phyloP scores from a whole-genome alignment of 2,888 invertebrate species.

The Ophioninae sp. region DNA sequence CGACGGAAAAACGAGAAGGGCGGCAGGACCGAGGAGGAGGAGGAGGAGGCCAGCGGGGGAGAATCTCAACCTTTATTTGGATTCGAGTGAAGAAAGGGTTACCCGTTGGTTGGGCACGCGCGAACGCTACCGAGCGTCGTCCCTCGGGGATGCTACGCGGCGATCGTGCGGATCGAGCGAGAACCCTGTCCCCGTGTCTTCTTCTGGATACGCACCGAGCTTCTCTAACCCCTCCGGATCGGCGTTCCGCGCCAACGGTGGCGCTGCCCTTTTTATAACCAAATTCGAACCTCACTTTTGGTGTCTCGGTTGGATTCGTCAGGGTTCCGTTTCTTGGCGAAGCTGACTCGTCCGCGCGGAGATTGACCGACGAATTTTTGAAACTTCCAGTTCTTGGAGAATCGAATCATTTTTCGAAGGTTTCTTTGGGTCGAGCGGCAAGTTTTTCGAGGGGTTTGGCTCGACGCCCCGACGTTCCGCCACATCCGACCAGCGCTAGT shows the following conservation, averaged over 20 bases:
- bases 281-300: neutral
- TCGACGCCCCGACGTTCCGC: too few species aligned
- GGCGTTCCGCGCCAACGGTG: neutral
- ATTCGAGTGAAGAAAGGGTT: slow-evolving; percentile 79
- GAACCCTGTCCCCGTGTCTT: slow-evolving; percentile 45
- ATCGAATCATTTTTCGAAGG: too few species aligned
- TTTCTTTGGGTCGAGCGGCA: too few species aligned
- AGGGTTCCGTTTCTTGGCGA: neutral
- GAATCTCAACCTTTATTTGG: slow-evolving; percentile 79
- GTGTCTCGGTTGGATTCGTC: neutral
- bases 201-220: neutral
- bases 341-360: too few species aligned
- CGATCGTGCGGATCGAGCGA: slow-evolving; percentile 32
- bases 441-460: too few species aligned
- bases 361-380: too few species aligned
- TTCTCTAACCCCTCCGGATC: neutral
- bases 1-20: slow-evolving; percentile 40
- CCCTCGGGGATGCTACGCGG: slow-evolving; percentile 49
- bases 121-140: slow-evolving; percentile 31
- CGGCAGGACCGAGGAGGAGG: slow-evolving; percentile 57
- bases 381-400: too few species aligned
- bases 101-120: slow-evolving; percentile 48
- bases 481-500: too few species aligned
- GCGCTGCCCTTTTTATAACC: neutral
- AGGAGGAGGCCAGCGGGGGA: slow-evolving; percentile 54